Evolutionary conservation across 2,113 vertebrate species (phyloP).

Genomic region (Leucopsar rothschildi): DNA sequence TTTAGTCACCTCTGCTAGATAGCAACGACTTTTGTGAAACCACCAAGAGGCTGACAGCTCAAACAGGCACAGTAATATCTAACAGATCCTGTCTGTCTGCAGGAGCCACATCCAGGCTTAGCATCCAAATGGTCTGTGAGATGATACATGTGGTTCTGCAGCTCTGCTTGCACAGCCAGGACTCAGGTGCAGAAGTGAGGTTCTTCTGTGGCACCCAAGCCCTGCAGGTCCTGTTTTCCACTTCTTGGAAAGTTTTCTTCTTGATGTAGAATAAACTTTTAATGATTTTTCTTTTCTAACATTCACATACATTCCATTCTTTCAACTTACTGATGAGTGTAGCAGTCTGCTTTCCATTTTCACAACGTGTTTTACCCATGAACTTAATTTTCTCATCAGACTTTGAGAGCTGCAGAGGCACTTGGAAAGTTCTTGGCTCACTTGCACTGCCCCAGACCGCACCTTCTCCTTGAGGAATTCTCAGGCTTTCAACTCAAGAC

Average conservation of each 20-base stretch:
- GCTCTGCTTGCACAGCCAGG: fast-evolving
- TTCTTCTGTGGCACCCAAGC: fast-evolving
- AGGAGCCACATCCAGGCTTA: fast-evolving
- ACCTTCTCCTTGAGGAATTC: slow-evolving; percentile 62
- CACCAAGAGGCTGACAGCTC: not conserved
- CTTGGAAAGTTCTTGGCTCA: slow-evolving; percentile 18
- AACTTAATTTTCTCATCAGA: slow-evolving; percentile 30
- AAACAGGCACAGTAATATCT: not conserved
- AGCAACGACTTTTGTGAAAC: not conserved
- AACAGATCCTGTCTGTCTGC: not conserved
- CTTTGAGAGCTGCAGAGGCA: slow-evolving; percentile 9
- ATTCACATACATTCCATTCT: not conserved
- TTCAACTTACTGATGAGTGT: not conserved
- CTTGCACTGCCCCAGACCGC: not conserved
- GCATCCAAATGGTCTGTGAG: not conserved
- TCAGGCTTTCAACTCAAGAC: slow-evolving; percentile 42
- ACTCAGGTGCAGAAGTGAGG: not conserved
- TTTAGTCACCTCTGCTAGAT: not conserved
- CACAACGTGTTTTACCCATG: not conserved
- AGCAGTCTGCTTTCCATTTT: slow-evolving; percentile 18
- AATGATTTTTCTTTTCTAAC: not conserved
- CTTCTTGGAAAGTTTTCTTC: not conserved
- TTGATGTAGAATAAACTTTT: not conserved
- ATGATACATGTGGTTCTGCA: not conserved
- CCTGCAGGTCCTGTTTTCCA: not conserved